Evolutionary conservation across 2,888 invertebrate genomes (phyloP).

Genomic region (Lepidonotus clava): DNA sequence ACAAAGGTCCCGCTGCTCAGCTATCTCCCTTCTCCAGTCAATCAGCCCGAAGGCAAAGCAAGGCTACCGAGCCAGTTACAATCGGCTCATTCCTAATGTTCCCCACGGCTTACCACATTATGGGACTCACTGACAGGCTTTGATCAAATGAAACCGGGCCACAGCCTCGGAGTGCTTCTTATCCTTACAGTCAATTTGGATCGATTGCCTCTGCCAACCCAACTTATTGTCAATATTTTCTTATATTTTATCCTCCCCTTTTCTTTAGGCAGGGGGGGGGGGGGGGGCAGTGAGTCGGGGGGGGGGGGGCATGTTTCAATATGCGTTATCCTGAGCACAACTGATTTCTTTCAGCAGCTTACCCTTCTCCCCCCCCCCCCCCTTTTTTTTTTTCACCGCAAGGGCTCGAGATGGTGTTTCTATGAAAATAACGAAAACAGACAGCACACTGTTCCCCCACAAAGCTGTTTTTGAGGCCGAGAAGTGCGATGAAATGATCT

Average conservation of each 20-base stretch:
- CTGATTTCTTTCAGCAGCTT: not conserved
- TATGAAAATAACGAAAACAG: conserved; percentile 37
- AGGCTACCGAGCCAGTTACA: not conserved
- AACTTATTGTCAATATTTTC: conserved; percentile 27
- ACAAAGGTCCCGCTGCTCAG: not conserved
- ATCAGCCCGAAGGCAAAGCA: not conserved
- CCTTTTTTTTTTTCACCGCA: not conserved
- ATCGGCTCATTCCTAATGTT: not conserved
- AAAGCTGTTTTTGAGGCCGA: not conserved
- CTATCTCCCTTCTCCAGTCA: not conserved
- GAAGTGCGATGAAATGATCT: not conserved
- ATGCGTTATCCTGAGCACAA: not conserved
- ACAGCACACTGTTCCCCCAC: conserved; percentile 1
- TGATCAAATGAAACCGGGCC: conserved; percentile 11
- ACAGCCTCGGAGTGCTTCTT: no score
- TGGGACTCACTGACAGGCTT: not conserved
- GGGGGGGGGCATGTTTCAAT: not conserved
- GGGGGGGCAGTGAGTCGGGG: no score
- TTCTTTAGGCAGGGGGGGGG: no score
- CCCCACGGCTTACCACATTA: not conserved
- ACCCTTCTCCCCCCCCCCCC: not conserved
- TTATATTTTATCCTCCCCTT: not conserved
- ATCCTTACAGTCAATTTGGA: conserved; percentile 4
- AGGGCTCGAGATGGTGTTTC: not conserved
- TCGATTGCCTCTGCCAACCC: conserved; percentile 8